Evolutionary conservation across 1,140 invertebrate species (phyloP), one percentile per base, ranked within the genome.

Genomic region (Brachionus calyciflorus): DNA sequence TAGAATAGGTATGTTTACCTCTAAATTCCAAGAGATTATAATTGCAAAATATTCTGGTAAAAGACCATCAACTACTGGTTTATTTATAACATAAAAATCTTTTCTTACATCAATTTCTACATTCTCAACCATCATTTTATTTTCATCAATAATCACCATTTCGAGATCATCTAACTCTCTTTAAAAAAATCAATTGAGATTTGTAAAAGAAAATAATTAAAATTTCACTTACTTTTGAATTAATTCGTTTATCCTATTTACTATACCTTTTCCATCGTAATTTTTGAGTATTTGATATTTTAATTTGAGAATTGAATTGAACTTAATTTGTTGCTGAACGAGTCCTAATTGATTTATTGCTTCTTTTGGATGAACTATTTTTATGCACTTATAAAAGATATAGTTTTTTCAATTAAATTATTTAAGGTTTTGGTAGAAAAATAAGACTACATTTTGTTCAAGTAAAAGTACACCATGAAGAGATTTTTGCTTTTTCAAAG

Each of bases 261-360:
- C 0, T 33, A 73, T 51, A 33, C 46, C 69, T 12, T 49, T 37
- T 7, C n/a, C 4, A 28, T 21, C 5, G 0, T 51, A 1, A 30
- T 30, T 19, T 33, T 9, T 51, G 21, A 55, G 51, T 40, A 51
- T 10, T 51, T 73, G 28, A 41, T 40, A 24, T 51, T 55, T 73
- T 19, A 73, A 14, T 24, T 73, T 73, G 9, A 73, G 30, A 55
- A 51, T 51, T 7, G 73, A 76, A 46, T 55, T 44, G 19, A 76
- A 76, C 40, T 60, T 55, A 17, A 76, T 55, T 28, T 55, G 24
- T 3, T 76, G 73, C 26, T 40, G 26, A 28, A 60, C 40, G 21
- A 76, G 73, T 26, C 73, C 73, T 30, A 76, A 28, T 76, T 60
- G 49, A 57, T 57, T 55, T 14, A 76, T 76, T 4, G 73, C 73